Percentiles rank a stretch among this genome's conserved stretches.
Conservation (phyloP, 1,140 invertebrate genomes). For the Aleiodes sp. region DNA sequence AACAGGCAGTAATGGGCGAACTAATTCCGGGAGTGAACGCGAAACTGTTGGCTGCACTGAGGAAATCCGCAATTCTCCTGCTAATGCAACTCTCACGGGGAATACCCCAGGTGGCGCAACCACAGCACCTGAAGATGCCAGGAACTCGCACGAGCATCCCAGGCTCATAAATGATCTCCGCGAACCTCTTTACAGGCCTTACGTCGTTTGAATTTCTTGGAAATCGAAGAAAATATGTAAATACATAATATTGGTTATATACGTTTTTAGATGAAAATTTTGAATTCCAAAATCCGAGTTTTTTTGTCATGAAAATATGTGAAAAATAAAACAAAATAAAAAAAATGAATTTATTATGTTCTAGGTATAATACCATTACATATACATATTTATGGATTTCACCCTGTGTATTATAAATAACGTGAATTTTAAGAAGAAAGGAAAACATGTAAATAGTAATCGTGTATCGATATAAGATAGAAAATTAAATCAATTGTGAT, state of each 20-base stretch:
- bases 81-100: not conserved
- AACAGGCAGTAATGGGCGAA: not conserved
- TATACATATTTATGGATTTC: slow-evolving; percentile 23
- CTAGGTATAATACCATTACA: slow-evolving; percentile 4
- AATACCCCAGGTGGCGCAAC: not conserved
- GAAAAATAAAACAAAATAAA: not conserved
- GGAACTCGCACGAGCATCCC: slow-evolving; percentile 50
- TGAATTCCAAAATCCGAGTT: not conserved
- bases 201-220: slow-evolving; percentile 54
- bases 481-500: slow-evolving; percentile 45
- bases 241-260: slow-evolving; percentile 21
- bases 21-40: not conserved
- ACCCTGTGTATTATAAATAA: slow-evolving; percentile 23
- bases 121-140: slow-evolving; percentile 46
- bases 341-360: slow-evolving; percentile 4
- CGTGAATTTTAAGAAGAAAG: not conserved
- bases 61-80: slow-evolving; percentile 31
- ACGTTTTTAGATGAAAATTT: slow-evolving; percentile 2
- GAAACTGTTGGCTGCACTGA: slow-evolving; percentile 39
- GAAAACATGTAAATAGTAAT: slow-evolving; percentile 48
- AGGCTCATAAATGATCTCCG: slow-evolving; percentile 55
- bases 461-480: slow-evolving; percentile 49
- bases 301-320: not conserved
- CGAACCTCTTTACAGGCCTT: slow-evolving; percentile 62
- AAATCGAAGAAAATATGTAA: slow-evolving; percentile 35